Evolutionary conservation across 2,113 vertebrate species (phyloP).

Genomic region (Cyanoramphus novaezelandiae): DNA sequence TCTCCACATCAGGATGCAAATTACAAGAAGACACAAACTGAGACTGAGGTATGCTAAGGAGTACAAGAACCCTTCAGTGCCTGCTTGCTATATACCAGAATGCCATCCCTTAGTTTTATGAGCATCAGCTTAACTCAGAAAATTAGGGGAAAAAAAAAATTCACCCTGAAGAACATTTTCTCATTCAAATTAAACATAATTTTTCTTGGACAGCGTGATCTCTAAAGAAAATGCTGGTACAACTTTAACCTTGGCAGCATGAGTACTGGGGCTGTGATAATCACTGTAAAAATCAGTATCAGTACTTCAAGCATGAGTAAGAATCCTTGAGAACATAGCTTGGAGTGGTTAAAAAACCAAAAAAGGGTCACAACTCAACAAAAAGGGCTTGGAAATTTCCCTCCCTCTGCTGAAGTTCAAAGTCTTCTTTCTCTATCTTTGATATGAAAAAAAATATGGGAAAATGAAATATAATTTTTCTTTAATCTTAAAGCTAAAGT

Average conservation of each 20-base stretch:
- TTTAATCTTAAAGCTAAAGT: background rate
- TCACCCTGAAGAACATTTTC: conserved; percentile 44
- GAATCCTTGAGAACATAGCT: background rate
- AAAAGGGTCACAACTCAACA: background rate
- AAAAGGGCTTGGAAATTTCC: conserved; percentile 29
- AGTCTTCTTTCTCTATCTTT: background rate
- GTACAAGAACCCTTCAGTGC: background rate
- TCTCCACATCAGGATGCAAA: background rate
- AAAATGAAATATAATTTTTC: background rate
- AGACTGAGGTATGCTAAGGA: background rate
- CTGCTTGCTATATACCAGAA: background rate
- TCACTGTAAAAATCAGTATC: conserved; percentile 48
- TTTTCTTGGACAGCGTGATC: conserved; percentile 12
- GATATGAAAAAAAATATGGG: background rate
- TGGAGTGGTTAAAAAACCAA: background rate
- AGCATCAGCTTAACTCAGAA: conserved; percentile 29
- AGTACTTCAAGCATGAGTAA: background rate
- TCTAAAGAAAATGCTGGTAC: conserved; percentile 65
- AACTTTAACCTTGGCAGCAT: conserved; percentile 46
- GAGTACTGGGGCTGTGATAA: conserved; percentile 23
- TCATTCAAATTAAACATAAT: conserved; percentile 60
- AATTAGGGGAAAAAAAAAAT: background rate
- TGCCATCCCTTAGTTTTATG: conserved; percentile 50
- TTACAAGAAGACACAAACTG: background rate
- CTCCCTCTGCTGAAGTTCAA: background rate